phyloP scores from a whole-genome alignment of 2,888 invertebrate genomes.

The Ophion ellenae region DNA sequence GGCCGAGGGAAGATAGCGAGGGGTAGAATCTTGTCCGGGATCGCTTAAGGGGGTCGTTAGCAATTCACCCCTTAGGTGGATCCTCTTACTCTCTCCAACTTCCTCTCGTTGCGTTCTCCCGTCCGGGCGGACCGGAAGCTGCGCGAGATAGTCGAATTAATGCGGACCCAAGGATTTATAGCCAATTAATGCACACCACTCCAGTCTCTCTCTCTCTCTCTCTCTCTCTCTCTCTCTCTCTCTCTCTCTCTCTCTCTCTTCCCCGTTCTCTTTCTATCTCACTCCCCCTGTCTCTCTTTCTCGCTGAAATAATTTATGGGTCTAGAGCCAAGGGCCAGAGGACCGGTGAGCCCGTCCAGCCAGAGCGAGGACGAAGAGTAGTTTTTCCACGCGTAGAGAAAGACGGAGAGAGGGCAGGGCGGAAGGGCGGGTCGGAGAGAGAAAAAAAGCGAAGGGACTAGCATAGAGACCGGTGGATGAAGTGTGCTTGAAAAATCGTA shows the following conservation, averaged over 20 bases:
- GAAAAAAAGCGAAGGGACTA: constrained; percentile 32
- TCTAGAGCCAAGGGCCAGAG: constrained; percentile 51
- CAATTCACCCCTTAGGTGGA: constrained; percentile 64
- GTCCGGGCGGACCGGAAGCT: constrained; percentile 70
- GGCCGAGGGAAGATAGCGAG: constrained; percentile 16
- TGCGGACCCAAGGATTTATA: constrained; percentile 77
- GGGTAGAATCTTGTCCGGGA: constrained; percentile 47
- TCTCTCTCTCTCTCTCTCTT: constrained; percentile 38
- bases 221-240: constrained; percentile 41
- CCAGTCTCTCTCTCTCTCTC: constrained; percentile 65
- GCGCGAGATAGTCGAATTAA: constrained; percentile 78
- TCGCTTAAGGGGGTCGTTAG: constrained; percentile 73
- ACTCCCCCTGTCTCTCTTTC: constrained; percentile 52
- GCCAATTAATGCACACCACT: constrained; percentile 78
- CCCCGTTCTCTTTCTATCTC: constrained; percentile 44
- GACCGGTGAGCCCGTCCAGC: constrained; percentile 35
- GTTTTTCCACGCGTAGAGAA: constrained; percentile 1
- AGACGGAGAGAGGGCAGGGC: constrained; percentile 20
- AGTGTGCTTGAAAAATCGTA: constrained; percentile 64
- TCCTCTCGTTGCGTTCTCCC: constrained; percentile 38
- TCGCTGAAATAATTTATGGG: constrained; percentile 72
- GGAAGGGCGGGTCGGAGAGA: constrained; percentile 3
- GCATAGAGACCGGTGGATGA: constrained; percentile 38
- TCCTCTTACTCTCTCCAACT: constrained; percentile 16
- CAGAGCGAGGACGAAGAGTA: constrained; percentile 47